A percentile compares a stretch with the other conserved stretches of the same genome.
Evolutionary conservation across 2,888 invertebrate genomes (phyloP).

Genomic region (Atrina japonica): DNA sequence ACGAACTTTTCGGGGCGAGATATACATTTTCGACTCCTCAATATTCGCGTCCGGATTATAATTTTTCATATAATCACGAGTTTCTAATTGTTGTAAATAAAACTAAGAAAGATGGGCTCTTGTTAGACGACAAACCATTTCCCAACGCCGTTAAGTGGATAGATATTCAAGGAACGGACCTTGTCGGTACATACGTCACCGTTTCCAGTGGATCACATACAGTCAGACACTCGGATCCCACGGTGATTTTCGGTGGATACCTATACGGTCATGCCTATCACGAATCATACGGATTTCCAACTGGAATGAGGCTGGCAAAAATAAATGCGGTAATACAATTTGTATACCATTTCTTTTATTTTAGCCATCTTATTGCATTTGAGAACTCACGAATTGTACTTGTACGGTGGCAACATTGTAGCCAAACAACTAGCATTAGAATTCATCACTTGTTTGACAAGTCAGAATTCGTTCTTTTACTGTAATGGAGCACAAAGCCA

Average conservation of each 20-base stretch:
- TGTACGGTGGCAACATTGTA: too few species aligned
- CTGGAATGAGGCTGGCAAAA: slow-evolving; percentile 61
- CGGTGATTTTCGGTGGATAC: slow-evolving; percentile 58
- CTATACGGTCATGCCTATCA: slow-evolving; percentile 64
- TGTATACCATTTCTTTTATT: not conserved
- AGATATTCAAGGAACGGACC: slow-evolving; percentile 48
- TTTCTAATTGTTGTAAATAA: slow-evolving; percentile 51
- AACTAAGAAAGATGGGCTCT: slow-evolving; percentile 46
- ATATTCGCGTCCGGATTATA: slow-evolving; percentile 46
- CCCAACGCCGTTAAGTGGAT: slow-evolving; percentile 51
- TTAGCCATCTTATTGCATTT: not conserved
- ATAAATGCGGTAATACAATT: slow-evolving; percentile 50
- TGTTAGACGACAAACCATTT: slow-evolving; percentile 57
- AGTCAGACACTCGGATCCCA: slow-evolving; percentile 55
- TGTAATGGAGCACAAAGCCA: too few species aligned
- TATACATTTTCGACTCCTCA: slow-evolving; percentile 67
- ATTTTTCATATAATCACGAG: slow-evolving; percentile 51
- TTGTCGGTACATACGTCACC: slow-evolving; percentile 48
- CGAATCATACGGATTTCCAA: slow-evolving; percentile 66
- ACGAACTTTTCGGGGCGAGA: slow-evolving; percentile 58
- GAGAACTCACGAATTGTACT: too few species aligned
- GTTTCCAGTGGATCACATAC: slow-evolving; percentile 54
- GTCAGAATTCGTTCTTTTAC: too few species aligned
- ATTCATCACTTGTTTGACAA: too few species aligned
- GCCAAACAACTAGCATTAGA: too few species aligned